Base-by-base conservation (phyloP, 2,888 invertebrate species). In the Calameuta filiformis region DNA sequence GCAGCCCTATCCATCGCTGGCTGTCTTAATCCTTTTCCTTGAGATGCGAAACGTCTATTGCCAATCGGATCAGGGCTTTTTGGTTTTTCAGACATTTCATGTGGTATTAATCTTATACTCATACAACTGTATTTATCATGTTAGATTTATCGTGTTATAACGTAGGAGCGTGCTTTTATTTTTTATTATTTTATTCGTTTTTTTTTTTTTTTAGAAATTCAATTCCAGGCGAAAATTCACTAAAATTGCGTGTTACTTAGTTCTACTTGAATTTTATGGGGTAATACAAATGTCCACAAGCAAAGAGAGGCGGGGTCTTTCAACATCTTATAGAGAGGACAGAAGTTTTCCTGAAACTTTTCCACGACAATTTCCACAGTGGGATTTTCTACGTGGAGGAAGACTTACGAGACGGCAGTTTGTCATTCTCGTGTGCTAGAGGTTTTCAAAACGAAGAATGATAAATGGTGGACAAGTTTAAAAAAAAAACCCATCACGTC, bases 11-110 rank as follows among this genome's bases (percentile, higher is more conserved):
- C 77, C 30, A 76, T 76, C 77, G 74, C 69, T 35, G 37, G 33
- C 74, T 73, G 73, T 73, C 77, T 68, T 37, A 77, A 77, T 77
- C 77, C 77, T 77, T 74, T 74, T 69, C 74, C 74, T 77, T 31
- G 6, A 68, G 30, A 31, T 11, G 9, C 4, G 56, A 56, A 56
- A 56, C 56, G 56, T 56, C 56, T 56, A 56, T 56, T 56, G 9
- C 56, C 56, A 56, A 56, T 23, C 23, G 2, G 23, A 56, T 23
- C 56, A 56, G 23, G 56, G 23, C 23, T 56, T 6, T 56, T 0
- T 9, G 9, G 23, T 9, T 56, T 56, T 15, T 56, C 56, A 56
- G 23, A 56, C 56, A 56, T 56, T 56, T 23, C 0, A 23, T 9
- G 6, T 23, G 2, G 9, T 56, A 9, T 23, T 56, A 23, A 56